Percentiles rank a stretch among this genome's conserved stretches.
Evolutionary conservation across 2,888 invertebrate species (phyloP).

Genomic region (Sepiola atlantica): DNA sequence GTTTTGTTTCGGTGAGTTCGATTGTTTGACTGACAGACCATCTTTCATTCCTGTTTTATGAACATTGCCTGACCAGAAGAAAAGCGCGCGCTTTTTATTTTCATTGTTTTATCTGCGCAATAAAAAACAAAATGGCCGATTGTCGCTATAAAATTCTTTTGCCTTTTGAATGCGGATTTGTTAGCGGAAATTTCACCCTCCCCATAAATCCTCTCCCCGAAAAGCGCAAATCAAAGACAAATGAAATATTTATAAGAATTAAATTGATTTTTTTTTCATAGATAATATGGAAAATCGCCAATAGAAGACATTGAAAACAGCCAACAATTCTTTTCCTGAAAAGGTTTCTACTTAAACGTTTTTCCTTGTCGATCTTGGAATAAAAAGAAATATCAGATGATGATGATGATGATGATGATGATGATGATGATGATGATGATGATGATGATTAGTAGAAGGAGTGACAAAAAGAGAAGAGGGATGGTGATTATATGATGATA

Average conservation of each 20-base stretch:
- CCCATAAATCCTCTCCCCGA: background rate
- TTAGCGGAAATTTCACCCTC: background rate
- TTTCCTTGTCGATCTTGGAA: background rate
- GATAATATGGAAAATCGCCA: background rate
- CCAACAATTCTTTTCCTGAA: background rate
- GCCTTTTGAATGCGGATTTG: background rate
- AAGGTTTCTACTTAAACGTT: background rate
- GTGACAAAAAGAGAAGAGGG: too few relatives aligned
- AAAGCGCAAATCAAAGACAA: background rate
- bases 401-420: background rate
- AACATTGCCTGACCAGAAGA: background rate
- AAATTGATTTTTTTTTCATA: background rate
- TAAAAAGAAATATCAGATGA: background rate
- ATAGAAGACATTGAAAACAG: background rate
- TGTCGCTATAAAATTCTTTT: background rate
- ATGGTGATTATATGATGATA: too few relatives aligned
- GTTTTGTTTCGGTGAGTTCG: too few relatives aligned
- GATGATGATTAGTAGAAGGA: too few relatives aligned
- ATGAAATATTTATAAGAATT: constrained; percentile 1
- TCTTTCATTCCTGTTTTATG: background rate
- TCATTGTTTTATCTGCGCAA: too few relatives aligned
- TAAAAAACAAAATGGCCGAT: background rate
- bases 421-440: background rate
- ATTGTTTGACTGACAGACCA: background rate
- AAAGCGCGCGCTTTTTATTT: background rate